Percentiles rank a stretch among this genome's conserved stretches.
Conservation (phyloP, 2,888 invertebrate species). For the Girardia tigrina region DNA sequence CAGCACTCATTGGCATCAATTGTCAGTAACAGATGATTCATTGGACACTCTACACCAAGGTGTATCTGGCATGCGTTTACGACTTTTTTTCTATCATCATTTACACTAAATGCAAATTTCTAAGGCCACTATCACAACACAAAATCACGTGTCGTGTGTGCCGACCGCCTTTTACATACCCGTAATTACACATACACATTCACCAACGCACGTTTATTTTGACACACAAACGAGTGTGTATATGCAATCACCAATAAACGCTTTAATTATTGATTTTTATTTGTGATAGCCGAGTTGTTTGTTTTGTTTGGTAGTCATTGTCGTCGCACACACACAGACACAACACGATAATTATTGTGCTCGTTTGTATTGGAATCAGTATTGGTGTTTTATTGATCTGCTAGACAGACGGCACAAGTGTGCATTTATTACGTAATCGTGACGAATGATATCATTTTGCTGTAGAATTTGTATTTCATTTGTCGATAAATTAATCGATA, state of each 20-base stretch:
- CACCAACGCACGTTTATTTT: no score
- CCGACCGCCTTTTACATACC: background rate
- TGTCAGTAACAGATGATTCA: background rate
- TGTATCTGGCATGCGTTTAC: background rate
- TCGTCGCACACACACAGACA: background rate
- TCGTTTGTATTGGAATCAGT: conserved; percentile 12
- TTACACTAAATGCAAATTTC: no score
- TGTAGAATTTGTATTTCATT: no score
- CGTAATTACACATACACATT: background rate
- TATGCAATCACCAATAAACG: conserved; percentile 11
- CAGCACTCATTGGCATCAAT: conserved; percentile 20
- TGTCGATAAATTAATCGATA: no score
- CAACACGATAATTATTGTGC: conserved; percentile 16
- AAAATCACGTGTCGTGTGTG: background rate
- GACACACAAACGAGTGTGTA: no score
- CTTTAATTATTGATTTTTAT: conserved; percentile 11
- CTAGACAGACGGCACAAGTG: conserved; percentile 2
- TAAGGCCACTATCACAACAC: conserved; percentile 9
- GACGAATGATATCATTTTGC: conserved; percentile 12
- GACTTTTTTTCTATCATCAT: background rate
- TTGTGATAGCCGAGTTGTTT: conserved; percentile 13
- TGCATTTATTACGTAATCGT: conserved; percentile 19
- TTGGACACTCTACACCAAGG: background rate
- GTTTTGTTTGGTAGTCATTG: conserved; percentile 16
- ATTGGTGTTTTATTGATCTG: conserved; percentile 8